Base-by-base conservation (phyloP, 2,797 vertebrate species). In the Falco berigora region DNA sequence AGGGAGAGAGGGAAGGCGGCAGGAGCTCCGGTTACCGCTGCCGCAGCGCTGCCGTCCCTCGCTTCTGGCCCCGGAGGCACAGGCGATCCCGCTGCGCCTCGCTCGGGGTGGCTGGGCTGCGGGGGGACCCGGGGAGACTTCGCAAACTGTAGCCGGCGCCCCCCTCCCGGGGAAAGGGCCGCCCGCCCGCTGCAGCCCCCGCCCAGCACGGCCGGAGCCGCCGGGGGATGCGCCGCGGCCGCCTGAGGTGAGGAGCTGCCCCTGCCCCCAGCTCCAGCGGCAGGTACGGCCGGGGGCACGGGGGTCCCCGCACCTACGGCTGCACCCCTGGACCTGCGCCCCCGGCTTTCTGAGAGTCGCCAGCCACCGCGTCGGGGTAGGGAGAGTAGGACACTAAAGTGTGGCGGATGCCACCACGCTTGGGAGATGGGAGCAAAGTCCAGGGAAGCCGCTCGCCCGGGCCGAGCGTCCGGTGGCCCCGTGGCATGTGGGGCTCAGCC, bases 1-100 rank as follows among this genome's bases (percentile, higher is more conserved):
- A 97, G 97, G 97, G 98, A 95, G 98, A 98, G 91, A 85, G 47
- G 52, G n/a, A 71, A 88, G 64, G n/a, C 44, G 68, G 79, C 90
- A 2, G 42, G 34, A 89, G 86, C 90, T 94, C 77, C 12, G 76
- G 61, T 94, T 97, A 28, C 67, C 3, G 64, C 75, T 25, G 50
- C 83, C 21, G 85, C 82, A 94, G 49, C 88, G 8, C 78, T 59
- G 61, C 67, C 53, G 89, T 13, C 69, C 64, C 50, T 20, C 23
- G n/a, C 85, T n/a, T 1, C 53, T 62, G 22, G 4, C 61, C 58
- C 50, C 5, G 56, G 52, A 42, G 46, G 5, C 12, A 3, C 53
- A 4, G 52, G 2, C 6, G 30, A 16, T 38, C 79, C 6, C 5
- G 50, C 42, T 44, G 28, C 22, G 22, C 52, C 25, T 3, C 1